A percentile compares a stretch with the other conserved stretches of the same genome.
phyloP scores from a whole-genome alignment of 2,888 invertebrate genomes.

The Trissonchulus latispiculum region DNA sequence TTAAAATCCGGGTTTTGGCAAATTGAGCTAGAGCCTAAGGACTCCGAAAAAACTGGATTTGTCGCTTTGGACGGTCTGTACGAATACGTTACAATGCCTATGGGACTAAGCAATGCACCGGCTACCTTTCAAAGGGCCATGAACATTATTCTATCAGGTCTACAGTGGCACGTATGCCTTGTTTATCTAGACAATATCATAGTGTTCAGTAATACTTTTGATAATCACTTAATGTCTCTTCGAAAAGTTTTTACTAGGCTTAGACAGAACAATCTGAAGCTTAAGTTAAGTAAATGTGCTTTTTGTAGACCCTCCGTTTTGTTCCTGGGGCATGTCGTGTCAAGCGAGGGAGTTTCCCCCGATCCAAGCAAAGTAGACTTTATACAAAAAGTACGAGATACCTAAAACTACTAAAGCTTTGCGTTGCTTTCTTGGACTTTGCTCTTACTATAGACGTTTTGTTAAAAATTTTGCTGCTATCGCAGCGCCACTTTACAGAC shows the following conservation, averaged over 20 bases:
- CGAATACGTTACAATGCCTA: slow-evolving; percentile 27
- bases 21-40: slow-evolving; percentile 19
- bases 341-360: neutral
- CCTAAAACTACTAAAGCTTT: neutral
- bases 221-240: neutral
- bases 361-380: neutral
- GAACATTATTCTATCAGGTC: neutral
- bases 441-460: neutral
- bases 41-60: slow-evolving; percentile 27
- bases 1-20: slow-evolving; percentile 21
- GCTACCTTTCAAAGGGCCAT: slow-evolving; percentile 27
- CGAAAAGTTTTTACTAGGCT: neutral
- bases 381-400: neutral
- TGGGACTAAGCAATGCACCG: slow-evolving; percentile 26
- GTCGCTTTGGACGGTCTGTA: slow-evolving; percentile 26
- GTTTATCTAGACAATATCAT: slow-evolving; percentile 12
- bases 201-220: neutral
- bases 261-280: slow-evolving; percentile 1
- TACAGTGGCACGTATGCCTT: neutral
- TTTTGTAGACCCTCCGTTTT: neutral
- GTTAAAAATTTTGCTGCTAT: neutral
- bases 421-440: neutral
- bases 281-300: neutral
- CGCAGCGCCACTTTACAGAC: neutral
- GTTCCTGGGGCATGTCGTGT: neutral